Percentiles rank a stretch among this genome's conserved stretches.
Conservation (phyloP, 2,888 invertebrate species). For the Platyscelio sp. region DNA sequence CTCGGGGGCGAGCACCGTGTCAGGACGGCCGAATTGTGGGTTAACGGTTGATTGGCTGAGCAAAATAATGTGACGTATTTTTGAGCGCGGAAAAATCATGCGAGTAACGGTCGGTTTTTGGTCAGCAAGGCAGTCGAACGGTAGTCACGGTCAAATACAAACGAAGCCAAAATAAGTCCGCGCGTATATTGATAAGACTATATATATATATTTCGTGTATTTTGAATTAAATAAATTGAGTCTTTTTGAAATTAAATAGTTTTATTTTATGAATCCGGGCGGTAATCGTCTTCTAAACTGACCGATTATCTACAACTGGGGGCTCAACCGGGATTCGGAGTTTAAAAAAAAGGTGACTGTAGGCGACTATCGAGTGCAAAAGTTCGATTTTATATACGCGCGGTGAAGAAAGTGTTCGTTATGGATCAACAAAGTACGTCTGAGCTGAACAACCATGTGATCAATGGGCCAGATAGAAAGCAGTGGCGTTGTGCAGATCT, state of each 20-base stretch:
- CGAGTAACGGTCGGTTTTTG: background rate
- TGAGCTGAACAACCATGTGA: background rate
- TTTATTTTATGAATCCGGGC: background rate
- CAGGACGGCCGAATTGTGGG: slow-evolving; percentile 14
- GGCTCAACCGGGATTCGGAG: slow-evolving; percentile 3
- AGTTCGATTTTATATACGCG: background rate
- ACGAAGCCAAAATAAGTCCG: background rate
- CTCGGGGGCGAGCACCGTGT: slow-evolving; percentile 12
- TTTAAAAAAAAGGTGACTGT: background rate
- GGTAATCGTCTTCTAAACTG: background rate
- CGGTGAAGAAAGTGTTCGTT: background rate
- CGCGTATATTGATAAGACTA: background rate
- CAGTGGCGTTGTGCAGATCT: slow-evolving; percentile 1
- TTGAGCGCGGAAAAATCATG: background rate
- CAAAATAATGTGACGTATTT: no score
- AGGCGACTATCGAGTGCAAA: background rate
- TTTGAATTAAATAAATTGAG: background rate
- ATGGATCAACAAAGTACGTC: background rate
- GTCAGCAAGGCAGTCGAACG: background rate
- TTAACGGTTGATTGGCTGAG: background rate
- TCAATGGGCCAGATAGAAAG: background rate
- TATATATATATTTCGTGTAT: background rate
- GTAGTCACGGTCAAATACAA: background rate
- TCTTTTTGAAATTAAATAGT: background rate
- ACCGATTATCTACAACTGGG: slow-evolving; percentile 4